Evolutionary conservation across 1,140 invertebrate genomes (phyloP).

Genomic region (Oscheius sp.): DNA sequence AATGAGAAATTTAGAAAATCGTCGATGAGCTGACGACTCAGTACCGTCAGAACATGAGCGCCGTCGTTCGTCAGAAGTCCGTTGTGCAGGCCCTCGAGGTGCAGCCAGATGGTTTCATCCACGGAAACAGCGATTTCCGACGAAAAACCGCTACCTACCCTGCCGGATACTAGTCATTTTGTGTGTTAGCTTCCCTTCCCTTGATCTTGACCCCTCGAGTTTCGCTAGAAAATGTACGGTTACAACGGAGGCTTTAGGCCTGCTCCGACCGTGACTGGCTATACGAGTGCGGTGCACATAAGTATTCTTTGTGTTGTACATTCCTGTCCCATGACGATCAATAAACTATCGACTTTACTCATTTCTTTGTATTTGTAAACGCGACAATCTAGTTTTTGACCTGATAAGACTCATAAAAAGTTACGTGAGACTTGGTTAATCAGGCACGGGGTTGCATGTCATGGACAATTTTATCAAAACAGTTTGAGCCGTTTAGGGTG

Average conservation of each 20-base stretch:
- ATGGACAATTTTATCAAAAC: too few species aligned
- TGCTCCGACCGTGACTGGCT: not conserved
- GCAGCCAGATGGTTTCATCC: slow-evolving; percentile 57
- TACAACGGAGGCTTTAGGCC: too few species aligned
- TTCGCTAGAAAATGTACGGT: slow-evolving; percentile 9
- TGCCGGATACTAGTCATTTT: slow-evolving; percentile 35
- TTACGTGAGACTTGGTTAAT: too few species aligned
- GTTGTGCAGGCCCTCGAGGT: slow-evolving; percentile 57
- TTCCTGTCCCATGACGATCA: not conserved
- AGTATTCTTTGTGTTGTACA: slow-evolving; percentile 2
- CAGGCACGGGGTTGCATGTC: too few species aligned
- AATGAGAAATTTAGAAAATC: slow-evolving; percentile 42
- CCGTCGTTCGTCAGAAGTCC: slow-evolving; percentile 46
- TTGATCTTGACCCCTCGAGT: not conserved
- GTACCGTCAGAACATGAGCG: slow-evolving; percentile 51
- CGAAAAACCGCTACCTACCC: slow-evolving; percentile 58
- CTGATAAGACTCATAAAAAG: too few species aligned
- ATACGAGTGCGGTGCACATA: not conserved
- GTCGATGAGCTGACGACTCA: slow-evolving; percentile 39
- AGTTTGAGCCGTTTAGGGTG: too few species aligned
- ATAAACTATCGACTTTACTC: slow-evolving; percentile 6
- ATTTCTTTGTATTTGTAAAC: too few species aligned
- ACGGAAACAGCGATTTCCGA: slow-evolving; percentile 57
- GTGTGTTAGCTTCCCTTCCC: not conserved
- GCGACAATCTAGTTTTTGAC: too few species aligned